Evolutionary conservation across 2,797 vertebrate genomes (phyloP).

Genomic region (Lithobates pipiens): DNA sequence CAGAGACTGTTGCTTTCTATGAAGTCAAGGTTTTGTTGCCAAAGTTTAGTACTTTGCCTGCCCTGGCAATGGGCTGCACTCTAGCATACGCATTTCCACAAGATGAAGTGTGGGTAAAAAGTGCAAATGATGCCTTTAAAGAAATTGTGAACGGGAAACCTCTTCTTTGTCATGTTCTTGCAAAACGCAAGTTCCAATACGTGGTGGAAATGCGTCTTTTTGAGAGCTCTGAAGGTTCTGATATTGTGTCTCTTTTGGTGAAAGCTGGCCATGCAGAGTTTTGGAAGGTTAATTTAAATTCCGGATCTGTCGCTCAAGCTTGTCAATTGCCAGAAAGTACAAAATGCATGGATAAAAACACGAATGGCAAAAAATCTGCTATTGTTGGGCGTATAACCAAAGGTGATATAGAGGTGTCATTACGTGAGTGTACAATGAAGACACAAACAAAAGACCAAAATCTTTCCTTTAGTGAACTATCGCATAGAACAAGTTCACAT

Average conservation of each 20-base stretch:
- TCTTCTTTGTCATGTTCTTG: slow-evolving; percentile 77
- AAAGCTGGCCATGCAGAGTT: slow-evolving; percentile 78
- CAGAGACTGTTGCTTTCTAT: slow-evolving; percentile 81
- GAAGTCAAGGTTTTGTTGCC: slow-evolving; percentile 85
- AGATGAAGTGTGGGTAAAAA: slow-evolving; percentile 82
- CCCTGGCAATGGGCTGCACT: slow-evolving; percentile 85
- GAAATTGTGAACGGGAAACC: slow-evolving; percentile 75
- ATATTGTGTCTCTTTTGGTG: slow-evolving; percentile 76
- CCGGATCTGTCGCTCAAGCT: neutral
- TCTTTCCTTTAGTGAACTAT: neutral
- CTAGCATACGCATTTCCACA: slow-evolving; percentile 78
- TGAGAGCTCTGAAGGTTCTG: slow-evolving; percentile 66
- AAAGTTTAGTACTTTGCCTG: slow-evolving; percentile 77
- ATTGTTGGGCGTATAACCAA: neutral
- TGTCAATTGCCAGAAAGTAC: slow-evolving; percentile 14
- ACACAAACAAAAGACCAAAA: neutral
- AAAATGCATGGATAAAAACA: slow-evolving; percentile 10
- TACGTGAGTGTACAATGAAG: neutral
- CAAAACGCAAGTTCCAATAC: slow-evolving; percentile 74
- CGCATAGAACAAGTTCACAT: too few relatives aligned
- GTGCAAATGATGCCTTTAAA: slow-evolving; percentile 81
- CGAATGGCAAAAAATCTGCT: neutral
- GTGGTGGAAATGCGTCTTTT: slow-evolving; percentile 76
- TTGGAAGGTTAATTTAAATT: slow-evolving; percentile 68
- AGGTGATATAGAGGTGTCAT: neutral